Conservation (phyloP, 53 echinoderm and acorn worm species). For the Paracentrotus lividus region DNA sequence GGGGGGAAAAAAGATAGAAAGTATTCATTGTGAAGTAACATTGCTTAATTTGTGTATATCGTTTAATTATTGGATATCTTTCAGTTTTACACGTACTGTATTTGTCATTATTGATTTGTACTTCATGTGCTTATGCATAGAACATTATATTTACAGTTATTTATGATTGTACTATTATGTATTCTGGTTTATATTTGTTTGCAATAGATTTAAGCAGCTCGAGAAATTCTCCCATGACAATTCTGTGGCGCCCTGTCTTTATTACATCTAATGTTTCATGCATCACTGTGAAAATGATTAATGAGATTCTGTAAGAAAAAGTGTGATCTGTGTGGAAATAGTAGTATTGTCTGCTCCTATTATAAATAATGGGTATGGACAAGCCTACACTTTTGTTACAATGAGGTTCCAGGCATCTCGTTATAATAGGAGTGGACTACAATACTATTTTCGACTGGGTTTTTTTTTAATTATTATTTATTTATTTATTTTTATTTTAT, state of each 20-base stretch:
- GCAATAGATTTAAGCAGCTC: conserved; percentile 9
- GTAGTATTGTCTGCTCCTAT: too few relatives aligned
- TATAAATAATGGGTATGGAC: too few relatives aligned
- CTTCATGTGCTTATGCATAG: not conserved
- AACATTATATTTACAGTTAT: not conserved
- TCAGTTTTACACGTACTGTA: not conserved
- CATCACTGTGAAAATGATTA: not conserved
- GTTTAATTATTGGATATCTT: not conserved
- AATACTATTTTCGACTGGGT: too few relatives aligned
- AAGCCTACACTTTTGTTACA: not conserved
- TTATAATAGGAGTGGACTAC: too few relatives aligned
- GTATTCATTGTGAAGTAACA: not conserved
- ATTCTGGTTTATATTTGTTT: not conserved
- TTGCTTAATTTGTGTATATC: not conserved
- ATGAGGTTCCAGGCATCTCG: not conserved
- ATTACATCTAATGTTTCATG: not conserved
- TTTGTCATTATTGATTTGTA: not conserved
- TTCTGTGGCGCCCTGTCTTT: not conserved
- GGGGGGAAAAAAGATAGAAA: not conserved
- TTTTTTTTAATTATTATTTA: too few relatives aligned
- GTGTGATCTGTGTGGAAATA: too few relatives aligned
- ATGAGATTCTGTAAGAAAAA: too few relatives aligned
- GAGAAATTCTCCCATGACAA: not conserved
- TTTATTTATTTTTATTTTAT: too few relatives aligned
- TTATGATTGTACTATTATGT: not conserved